phyloP scores from a whole-genome alignment of 2,888 invertebrate genomes.

The Quadroppia sp. region DNA sequence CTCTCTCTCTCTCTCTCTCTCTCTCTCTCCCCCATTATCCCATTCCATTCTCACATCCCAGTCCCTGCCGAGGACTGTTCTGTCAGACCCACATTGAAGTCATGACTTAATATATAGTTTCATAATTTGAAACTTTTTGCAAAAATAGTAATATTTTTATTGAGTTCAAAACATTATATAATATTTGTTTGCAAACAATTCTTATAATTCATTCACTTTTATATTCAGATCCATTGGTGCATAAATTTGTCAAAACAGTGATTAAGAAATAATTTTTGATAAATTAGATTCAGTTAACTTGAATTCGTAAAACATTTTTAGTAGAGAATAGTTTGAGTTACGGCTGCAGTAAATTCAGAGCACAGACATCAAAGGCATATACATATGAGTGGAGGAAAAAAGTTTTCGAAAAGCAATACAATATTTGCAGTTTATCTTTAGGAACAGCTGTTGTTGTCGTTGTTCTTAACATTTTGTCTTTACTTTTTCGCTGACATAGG shows the following conservation, averaged over 20 bases:
- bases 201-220: background rate
- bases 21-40: no score
- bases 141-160: no score
- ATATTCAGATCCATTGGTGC: background rate
- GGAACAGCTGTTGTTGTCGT: slow-evolving; percentile 34
- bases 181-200: no score
- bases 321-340: background rate
- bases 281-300: slow-evolving; percentile 13
- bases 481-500: slow-evolving; percentile 35
- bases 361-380: slow-evolving; percentile 1
- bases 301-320: background rate
- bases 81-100: no score
- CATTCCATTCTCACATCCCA: no score
- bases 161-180: no score
- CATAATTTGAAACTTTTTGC: no score
- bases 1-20: no score
- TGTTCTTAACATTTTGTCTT: slow-evolving; percentile 20
- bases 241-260: slow-evolving; percentile 33
- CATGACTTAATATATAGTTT: no score
- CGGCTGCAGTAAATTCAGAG: slow-evolving; percentile 19
- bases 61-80: no score
- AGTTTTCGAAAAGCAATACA: slow-evolving; percentile 9
- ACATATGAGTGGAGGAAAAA: slow-evolving; percentile 5
- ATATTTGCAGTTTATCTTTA: slow-evolving; percentile 7
- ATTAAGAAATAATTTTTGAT: slow-evolving; percentile 33